Conservation (phyloP, 2,888 invertebrate genomes). For the Scaptomyza parva region DNA sequence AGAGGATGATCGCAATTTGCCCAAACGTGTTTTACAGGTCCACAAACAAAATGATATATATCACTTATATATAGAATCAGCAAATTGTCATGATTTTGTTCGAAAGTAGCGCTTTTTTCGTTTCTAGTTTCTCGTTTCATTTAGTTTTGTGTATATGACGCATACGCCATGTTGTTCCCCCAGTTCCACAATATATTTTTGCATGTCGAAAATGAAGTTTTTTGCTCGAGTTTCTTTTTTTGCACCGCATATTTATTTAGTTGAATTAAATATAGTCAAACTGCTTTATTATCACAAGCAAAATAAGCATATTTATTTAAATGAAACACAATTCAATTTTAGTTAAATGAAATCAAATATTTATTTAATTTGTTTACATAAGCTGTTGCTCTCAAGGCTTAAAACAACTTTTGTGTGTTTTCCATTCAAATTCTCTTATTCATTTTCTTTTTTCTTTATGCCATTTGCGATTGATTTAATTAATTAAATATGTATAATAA, state of each 20-base stretch:
- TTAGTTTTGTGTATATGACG: constrained; percentile 43
- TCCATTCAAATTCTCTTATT: not conserved
- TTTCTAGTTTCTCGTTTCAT: constrained; percentile 12
- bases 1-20: constrained; percentile 97
- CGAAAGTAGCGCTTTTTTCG: constrained; percentile 55
- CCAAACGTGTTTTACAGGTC: constrained; percentile 96
- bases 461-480: too few relatives aligned
- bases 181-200: constrained; percentile 12
- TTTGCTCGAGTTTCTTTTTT: constrained; percentile 32
- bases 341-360: constrained; percentile 45
- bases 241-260: constrained; percentile 33
- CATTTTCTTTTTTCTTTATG: not conserved
- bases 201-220: constrained; percentile 33
- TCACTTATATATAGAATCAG: not conserved
- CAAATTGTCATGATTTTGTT: constrained; percentile 28
- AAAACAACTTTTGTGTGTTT: constrained; percentile 17
- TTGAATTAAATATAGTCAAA: constrained; percentile 12
- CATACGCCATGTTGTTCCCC: constrained; percentile 46
- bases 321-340: constrained; percentile 32
- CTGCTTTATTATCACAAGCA: not conserved
- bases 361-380: constrained; percentile 33
- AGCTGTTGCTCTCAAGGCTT: constrained; percentile 25
- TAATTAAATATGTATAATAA: too few relatives aligned
- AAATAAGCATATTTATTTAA: constrained; percentile 2
- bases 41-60: constrained; percentile 1